Evolutionary conservation across 2,888 invertebrate genomes (phyloP), one percentile per base, ranked within the genome.

Genomic region (Morinoia aosen): DNA sequence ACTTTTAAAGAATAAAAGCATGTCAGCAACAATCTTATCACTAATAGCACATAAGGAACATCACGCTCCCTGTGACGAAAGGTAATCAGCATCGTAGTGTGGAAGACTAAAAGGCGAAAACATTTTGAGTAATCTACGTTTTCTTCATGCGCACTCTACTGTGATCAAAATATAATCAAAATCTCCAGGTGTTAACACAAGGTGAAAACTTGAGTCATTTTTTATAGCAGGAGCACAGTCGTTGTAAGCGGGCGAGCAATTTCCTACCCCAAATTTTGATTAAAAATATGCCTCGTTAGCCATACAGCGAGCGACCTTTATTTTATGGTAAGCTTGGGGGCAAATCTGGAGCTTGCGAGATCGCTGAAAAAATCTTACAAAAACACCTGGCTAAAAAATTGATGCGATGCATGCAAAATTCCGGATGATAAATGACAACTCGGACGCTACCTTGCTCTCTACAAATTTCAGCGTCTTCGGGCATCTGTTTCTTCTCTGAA

Each of bases 271-370:
- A 76, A 76, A 76, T 76, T 61, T 76, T 76, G 76, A 76, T 76
- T 76, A 76, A 76, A 76, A 76, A 76, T 76, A 76, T 19, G 76
- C 76, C 76, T 76, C 76, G 76, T 76, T 76, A 76, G 76, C 76
- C 76, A 33, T 33, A 76, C 76, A 76, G 76, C 76, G 76, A 76
- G 76, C 33, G 33, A 76, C 76, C 76, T 76, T 76, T 76, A 76
- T 76, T 76, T 76, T 33, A 76, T 33, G 25, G 76, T 76, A 33
- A 76, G 76, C 25, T 76, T 33, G 76, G 33, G 64, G 76, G 16
- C 76, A 76, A 76, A 76, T 76, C 76, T 76, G 76, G 33, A 25
- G 76, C 25, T 19, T 33, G 25, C 19, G 76, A 76, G 25, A 25
- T 76, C 76, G 25, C 25, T 76, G 7, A 76, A 76, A 48, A 76